These are phyloP conservation scores for Oriolus oriolus DNA, from an alignment of 2,113 vertebrate species.

Conservation along the genomic window DNA sequence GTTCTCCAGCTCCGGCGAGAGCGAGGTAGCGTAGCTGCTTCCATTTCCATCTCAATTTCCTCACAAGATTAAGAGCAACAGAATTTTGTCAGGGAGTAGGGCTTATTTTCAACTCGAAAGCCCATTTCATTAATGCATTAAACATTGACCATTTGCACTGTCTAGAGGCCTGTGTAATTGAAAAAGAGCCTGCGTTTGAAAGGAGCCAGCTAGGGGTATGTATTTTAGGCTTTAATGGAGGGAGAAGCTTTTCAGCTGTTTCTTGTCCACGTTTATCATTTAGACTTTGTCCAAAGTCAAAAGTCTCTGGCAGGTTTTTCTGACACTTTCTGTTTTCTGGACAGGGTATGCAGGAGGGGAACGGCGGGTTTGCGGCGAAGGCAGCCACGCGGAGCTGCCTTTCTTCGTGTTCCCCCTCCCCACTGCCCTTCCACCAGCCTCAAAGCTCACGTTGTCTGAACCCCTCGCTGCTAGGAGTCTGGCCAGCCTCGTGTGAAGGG, in stretches of 20 bases:
- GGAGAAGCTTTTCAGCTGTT: background rate
- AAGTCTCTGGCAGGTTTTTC: background rate
- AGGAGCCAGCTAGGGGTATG: background rate
- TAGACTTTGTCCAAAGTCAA: slow-evolving; percentile 5
- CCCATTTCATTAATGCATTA: slow-evolving; percentile 42
- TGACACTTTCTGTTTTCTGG: background rate
- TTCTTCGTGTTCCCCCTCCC: background rate
- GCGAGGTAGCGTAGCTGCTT: slow-evolving; percentile 3
- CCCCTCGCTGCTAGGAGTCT: slow-evolving; percentile 55
- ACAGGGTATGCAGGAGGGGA: background rate
- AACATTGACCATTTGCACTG: slow-evolving; percentile 55
- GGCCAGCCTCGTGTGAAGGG: background rate
- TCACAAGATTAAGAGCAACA: slow-evolving; percentile 49
- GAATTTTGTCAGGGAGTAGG: slow-evolving; percentile 41
- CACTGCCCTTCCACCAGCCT: background rate
- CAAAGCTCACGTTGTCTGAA: background rate
- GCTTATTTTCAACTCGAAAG: background rate
- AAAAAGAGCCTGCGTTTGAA: background rate
- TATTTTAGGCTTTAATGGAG: background rate
- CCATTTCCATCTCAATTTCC: slow-evolving; percentile 31
- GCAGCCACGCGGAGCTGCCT: background rate
- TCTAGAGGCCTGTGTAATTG: slow-evolving; percentile 34
- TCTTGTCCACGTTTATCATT: background rate
- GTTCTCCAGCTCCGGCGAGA: background rate
- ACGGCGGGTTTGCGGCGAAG: accelerated